phyloP scores from a whole-genome alignment of 2,113 vertebrate species.

The Puffinus mauretanicus region DNA sequence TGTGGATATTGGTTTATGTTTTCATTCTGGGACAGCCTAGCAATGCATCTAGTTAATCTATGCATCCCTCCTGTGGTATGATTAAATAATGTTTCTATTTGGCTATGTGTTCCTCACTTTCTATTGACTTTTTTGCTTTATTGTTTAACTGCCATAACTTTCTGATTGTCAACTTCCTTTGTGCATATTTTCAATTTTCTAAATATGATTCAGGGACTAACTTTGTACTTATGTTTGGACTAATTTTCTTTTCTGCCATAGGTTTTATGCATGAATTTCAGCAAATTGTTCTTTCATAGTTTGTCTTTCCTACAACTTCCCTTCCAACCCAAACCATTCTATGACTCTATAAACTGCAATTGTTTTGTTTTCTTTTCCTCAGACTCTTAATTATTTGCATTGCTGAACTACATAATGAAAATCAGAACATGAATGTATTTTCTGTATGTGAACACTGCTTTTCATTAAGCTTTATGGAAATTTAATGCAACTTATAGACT shows the following conservation, averaged over 20 bases:
- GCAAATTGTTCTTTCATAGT: neutral
- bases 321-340: neutral
- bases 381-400: constrained; percentile 1
- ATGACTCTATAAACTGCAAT: neutral
- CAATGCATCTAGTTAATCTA: neutral
- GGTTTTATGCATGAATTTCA: neutral
- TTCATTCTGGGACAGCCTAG: neutral
- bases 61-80: fast-evolving
- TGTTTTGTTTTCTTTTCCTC: neutral
- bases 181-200: neutral
- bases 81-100: neutral
- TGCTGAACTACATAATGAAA: constrained; percentile 27
- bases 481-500: neutral
- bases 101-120: neutral
- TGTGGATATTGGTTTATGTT: neutral
- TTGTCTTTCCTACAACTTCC: neutral
- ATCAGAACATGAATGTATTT: neutral
- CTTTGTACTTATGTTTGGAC: neutral
- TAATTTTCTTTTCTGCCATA: neutral
- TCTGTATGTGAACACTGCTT: neutral
- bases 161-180: neutral
- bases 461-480: constrained; percentile 12
- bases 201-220: neutral
- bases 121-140: neutral
- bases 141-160: neutral